phyloP scores from a whole-genome alignment of 2,797 vertebrate species.

The Parauchenoglanis ngamensis region DNA sequence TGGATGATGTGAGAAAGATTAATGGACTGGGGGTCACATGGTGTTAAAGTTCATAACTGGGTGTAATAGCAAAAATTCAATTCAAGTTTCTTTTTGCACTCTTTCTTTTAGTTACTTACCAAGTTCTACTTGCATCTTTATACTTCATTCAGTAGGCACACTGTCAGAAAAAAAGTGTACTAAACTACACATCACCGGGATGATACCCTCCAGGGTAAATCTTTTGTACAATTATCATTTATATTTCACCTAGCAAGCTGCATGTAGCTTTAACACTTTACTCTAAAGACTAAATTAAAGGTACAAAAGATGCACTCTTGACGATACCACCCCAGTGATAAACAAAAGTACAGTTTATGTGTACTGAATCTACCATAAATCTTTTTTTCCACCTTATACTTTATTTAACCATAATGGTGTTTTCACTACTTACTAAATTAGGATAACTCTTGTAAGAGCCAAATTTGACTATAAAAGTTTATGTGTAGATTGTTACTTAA shows the following conservation, averaged over 20 bases:
- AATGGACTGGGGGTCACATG: constrained; percentile 30
- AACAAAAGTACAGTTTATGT: neutral
- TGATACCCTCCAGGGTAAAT: neutral
- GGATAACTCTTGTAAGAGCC: neutral
- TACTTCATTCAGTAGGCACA: neutral
- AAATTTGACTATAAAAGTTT: no score
- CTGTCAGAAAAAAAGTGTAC: neutral
- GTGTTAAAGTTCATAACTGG: constrained; percentile 28
- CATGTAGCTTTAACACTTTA: neutral
- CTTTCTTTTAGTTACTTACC: neutral
- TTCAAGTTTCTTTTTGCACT: neutral
- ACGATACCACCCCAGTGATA: neutral
- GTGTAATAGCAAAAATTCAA: neutral
- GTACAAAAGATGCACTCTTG: neutral
- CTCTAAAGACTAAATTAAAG: neutral
- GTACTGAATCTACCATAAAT: neutral
- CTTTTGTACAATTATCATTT: neutral
- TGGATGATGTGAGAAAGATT: constrained; percentile 36
- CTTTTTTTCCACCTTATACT: neutral
- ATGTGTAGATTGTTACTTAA: no score
- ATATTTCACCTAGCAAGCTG: neutral
- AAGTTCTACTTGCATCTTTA: neutral
- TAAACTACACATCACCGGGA: neutral
- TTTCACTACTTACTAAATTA: neutral
- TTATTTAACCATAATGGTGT: neutral